These are phyloP conservation scores for Amblyornis subalaris DNA, from an alignment of 2,113 vertebrate genomes.

Conservation along the genomic window DNA sequence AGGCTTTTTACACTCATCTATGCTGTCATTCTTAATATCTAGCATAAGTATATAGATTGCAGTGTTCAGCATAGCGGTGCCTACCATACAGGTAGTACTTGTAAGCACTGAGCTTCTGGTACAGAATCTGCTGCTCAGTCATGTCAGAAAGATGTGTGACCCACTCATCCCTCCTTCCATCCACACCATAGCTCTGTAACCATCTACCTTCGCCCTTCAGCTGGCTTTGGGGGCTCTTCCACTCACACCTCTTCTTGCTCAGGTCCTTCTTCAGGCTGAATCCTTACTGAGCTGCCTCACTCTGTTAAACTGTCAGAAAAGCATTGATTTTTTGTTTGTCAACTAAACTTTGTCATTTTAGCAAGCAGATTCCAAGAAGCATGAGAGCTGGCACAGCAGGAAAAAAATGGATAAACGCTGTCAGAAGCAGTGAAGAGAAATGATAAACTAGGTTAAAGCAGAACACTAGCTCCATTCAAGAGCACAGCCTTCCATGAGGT, in stretches of 20 bases:
- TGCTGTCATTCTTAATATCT: not conserved
- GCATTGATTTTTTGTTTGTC: not conserved
- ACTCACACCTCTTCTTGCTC: not conserved
- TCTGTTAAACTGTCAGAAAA: not conserved
- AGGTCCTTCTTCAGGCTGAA: not conserved
- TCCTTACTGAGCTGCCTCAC: not conserved
- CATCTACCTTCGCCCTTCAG: not conserved
- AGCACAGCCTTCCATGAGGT: not conserved
- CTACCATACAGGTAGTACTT: not conserved
- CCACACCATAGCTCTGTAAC: not conserved
- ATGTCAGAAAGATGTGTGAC: no score
- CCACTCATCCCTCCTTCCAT: not conserved
- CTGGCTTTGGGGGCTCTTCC: not conserved
- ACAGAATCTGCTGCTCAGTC: not conserved
- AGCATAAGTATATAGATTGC: not conserved
- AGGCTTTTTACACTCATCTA: not conserved
- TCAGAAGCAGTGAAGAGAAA: not conserved
- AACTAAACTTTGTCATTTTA: not conserved
- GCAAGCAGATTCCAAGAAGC: not conserved
- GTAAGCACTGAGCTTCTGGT: not conserved
- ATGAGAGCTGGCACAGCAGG: not conserved
- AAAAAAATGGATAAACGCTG: not conserved
- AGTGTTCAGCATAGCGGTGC: not conserved
- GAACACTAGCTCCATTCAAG: not conserved
- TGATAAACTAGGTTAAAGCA: not conserved